Evolutionary conservation across 2,113 vertebrate genomes (phyloP), one percentile per base, ranked within the genome.

Genomic region (Pseudorhombus dupliciocellatus): DNA sequence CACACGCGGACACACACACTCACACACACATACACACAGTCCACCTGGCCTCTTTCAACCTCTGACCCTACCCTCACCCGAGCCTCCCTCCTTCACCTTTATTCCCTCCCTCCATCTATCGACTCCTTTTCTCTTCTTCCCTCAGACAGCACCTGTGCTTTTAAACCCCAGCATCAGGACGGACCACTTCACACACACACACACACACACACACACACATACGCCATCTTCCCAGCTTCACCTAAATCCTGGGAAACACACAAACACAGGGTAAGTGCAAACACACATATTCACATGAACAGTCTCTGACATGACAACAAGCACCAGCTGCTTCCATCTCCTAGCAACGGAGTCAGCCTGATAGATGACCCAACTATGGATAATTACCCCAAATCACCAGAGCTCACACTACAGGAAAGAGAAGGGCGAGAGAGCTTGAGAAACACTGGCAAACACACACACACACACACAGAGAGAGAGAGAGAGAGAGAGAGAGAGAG

Each of bases 341-440:
- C 94, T 97, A 97, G 95, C 96, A 97, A 97, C 96, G 94, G 87
- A n/a, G n/a, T 84, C 93, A 94, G 92, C 94, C 87, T 97, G 96
- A 96, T 95, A 95, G 95, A 97, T 97, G 96, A 96, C 95, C 96
- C 93, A 94, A 96, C 95, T 96, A 96, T 96, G 95, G 95, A 97
- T 97, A 96, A 96, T 97, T 94, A 95, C 94, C 95, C 96, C 97
- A 96, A 98, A 97, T 98, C 96, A 97, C 94, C 83, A 70, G 87
- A 85, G 90, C 90, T 91, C 89, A 89, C 86, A 88, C 89, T 83
- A 58, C 79, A 84, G 73, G 78, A 73, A 76, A 79, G 81, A 82
- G 77, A 81, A 77, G 75, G 72, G 75, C 10, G 63, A 82, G 85
- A 65, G 80, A 88, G 84, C 73, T 66, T 40, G 52, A 76, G 67